phyloP scores from a whole-genome alignment of 2,888 invertebrate species.

The Brenthis hecate region DNA sequence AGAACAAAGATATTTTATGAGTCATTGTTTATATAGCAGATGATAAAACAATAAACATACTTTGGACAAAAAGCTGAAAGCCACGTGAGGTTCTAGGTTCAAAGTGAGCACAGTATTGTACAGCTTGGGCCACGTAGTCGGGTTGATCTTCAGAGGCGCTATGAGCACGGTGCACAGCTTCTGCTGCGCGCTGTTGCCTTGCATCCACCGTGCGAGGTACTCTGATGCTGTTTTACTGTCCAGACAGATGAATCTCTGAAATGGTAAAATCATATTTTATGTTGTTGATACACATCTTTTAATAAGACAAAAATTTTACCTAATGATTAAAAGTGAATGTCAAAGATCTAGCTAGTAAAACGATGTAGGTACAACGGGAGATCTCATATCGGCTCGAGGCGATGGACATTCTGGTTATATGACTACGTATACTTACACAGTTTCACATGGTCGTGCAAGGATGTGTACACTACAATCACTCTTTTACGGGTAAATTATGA shows the following conservation, averaged over 20 bases:
- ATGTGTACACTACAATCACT: no score
- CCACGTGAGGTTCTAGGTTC: conserved; percentile 51
- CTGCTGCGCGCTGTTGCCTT: conserved; percentile 45
- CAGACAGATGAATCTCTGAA: conserved; percentile 57
- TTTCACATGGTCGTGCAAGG: no score
- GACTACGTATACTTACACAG: no score
- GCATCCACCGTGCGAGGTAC: conserved; percentile 45
- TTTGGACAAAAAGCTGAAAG: conserved; percentile 69
- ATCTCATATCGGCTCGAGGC: no score
- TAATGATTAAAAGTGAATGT: no score
- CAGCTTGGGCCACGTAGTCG: conserved; percentile 48
- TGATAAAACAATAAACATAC: conserved; percentile 42
- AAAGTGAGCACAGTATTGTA: conserved; percentile 54
- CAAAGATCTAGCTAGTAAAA: no score
- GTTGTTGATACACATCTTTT: not conserved
- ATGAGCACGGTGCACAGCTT: conserved; percentile 55
- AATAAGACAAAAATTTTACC: no score
- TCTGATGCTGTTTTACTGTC: conserved; percentile 47
- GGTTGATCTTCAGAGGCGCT: conserved; percentile 48
- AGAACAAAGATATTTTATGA: no score
- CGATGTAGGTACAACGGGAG: no score
- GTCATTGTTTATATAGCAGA: no score
- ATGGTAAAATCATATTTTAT: not conserved
- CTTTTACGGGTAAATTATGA: no score
- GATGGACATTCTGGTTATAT: no score